Percentiles rank a stretch among this genome's conserved stretches.
Conservation (phyloP, 2,113 vertebrate species). For the Manacus vitellinus region DNA sequence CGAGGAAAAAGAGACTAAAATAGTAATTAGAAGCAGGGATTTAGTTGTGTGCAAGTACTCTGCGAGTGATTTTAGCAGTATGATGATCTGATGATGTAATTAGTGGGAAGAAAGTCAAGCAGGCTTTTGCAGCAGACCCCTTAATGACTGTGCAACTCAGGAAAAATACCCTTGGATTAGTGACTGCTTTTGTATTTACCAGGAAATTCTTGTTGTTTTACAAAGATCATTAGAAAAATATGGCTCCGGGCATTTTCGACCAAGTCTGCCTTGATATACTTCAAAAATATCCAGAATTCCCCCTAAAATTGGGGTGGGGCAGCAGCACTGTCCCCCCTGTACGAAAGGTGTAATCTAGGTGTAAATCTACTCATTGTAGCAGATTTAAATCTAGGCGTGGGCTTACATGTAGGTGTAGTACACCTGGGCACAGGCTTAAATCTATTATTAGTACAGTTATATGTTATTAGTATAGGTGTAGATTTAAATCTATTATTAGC, state of each 20-base stretch:
- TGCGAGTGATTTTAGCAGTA: conserved; percentile 84
- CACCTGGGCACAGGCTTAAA: neutral
- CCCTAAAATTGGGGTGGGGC: neutral
- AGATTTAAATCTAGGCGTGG: neutral
- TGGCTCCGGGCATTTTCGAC: neutral
- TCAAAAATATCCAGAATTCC: neutral
- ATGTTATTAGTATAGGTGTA: neutral
- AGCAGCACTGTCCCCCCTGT: neutral
- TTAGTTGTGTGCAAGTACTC: conserved; percentile 84
- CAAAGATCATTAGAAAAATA: neutral
- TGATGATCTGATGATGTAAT: conserved; percentile 94
- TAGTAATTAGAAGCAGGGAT: conserved; percentile 97
- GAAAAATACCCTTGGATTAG: conserved; percentile 30
- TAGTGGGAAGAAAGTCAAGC: conserved; percentile 84
- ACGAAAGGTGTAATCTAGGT: accelerated
- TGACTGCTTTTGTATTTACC: conserved; percentile 11
- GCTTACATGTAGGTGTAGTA: neutral
- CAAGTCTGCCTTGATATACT: neutral
- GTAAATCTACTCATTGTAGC: neutral
- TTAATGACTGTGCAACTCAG: conserved; percentile 80
- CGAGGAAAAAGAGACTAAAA: conserved; percentile 91
- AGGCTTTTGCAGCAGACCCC: conserved; percentile 77
- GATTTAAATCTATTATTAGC: neutral
- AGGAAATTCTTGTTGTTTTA: neutral
- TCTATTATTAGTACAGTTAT: neutral